Percentiles rank a stretch among this genome's conserved stretches.
These are phyloP conservation scores for Crocuta crocuta DNA, from an alignment of 2,113 vertebrate species.

Conservation along the genomic window DNA sequence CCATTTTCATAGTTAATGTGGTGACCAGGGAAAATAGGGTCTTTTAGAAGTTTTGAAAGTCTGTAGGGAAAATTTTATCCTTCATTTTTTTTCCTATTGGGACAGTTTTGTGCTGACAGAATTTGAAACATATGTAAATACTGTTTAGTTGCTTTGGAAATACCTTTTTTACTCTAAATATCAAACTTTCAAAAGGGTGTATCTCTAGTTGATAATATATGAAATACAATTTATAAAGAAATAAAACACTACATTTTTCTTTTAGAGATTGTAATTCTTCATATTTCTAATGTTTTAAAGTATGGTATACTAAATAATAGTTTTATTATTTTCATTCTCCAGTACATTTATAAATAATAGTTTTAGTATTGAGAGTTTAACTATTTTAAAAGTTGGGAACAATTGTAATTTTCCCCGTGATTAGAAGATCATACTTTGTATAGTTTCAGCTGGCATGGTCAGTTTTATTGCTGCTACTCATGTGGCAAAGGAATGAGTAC, in stretches of 20 bases:
- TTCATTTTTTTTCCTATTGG: conserved; percentile 56
- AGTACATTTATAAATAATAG: conserved; percentile 29
- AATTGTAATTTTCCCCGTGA: not conserved
- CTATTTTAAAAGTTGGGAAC: not conserved
- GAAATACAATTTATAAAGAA: conserved; percentile 46
- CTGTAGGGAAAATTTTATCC: conserved; percentile 72
- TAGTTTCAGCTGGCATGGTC: not conserved
- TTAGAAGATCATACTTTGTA: not conserved
- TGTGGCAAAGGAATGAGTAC: not conserved
- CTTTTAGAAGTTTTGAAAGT: conserved; percentile 80
- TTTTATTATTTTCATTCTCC: conserved; percentile 27
- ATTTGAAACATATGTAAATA: conserved; percentile 66
- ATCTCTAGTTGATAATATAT: conserved; percentile 25
- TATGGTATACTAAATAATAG: not conserved
- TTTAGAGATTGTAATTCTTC: not conserved
- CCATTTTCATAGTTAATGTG: conserved; percentile 81
- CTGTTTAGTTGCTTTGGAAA: conserved; percentile 69
- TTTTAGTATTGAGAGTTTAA: not conserved
- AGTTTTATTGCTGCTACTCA: not conserved
- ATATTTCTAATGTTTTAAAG: conserved; percentile 34
- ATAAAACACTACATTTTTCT: not conserved
- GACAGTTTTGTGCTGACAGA: conserved; percentile 61
- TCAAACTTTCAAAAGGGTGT: conserved; percentile 57
- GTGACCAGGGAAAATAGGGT: conserved; percentile 80
- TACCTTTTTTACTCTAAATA: not conserved